These are phyloP conservation scores for Quadroppia sp. DNA, from an alignment of 2,888 invertebrate genomes.

Conservation along the genomic window DNA sequence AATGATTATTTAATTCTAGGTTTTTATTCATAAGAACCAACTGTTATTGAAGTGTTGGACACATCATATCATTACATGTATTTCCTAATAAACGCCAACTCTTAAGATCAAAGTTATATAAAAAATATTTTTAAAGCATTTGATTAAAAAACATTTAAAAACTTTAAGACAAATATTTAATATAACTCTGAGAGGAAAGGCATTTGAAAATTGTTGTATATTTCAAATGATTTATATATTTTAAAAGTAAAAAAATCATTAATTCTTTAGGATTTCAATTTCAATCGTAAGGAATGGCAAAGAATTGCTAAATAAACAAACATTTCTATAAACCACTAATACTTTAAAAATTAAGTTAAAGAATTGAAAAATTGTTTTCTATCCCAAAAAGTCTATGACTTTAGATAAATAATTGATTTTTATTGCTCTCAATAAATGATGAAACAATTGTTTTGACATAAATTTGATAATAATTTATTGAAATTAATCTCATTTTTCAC, in stretches of 20 bases:
- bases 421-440: not conserved
- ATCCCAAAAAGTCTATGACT: too few relatives aligned
- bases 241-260: not conserved
- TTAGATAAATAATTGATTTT: too few relatives aligned
- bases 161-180: not conserved
- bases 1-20: not conserved
- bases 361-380: too few relatives aligned
- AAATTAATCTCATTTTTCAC: not conserved
- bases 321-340: not conserved
- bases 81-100: too few relatives aligned
- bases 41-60: too few relatives aligned
- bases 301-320: slow-evolving; percentile 5
- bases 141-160: not conserved
- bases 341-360: not conserved
- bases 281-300: slow-evolving; percentile 1
- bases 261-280: slow-evolving; percentile 23
- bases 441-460: too few relatives aligned
- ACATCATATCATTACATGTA: too few relatives aligned
- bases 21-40: not conserved
- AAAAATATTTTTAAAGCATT: not conserved
- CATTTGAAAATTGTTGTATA: not conserved
- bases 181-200: not conserved
- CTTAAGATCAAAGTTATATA: not conserved
- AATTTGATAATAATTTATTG: too few relatives aligned
- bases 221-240: slow-evolving; percentile 26